Percentiles rank a stretch among this genome's conserved stretches.
These are phyloP conservation scores for Miichthys miiuy DNA, from an alignment of 2,797 vertebrate genomes.

Conservation along the genomic window DNA sequence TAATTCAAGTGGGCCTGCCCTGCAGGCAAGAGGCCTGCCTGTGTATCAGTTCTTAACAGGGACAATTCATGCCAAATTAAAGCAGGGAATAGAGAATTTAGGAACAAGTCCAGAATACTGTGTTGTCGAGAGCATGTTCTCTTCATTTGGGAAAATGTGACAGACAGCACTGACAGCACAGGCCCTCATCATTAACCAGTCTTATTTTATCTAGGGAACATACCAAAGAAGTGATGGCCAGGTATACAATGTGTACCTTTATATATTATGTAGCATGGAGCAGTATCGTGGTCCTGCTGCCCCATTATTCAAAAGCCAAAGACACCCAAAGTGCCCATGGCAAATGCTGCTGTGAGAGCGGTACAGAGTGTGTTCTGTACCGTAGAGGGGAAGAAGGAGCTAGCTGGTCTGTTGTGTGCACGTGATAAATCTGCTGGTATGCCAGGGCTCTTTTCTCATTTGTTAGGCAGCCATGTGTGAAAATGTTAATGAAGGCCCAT, in stretches of 20 bases:
- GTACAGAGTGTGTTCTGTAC: conserved; percentile 66
- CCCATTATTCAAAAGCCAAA: conserved; percentile 71
- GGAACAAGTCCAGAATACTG: conserved; percentile 55
- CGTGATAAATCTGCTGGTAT: conserved; percentile 88
- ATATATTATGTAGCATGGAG: conserved; percentile 60
- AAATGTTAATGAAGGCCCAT: conserved; percentile 99
- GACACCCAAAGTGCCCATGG: conserved; percentile 69
- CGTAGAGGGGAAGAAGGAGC: conserved; percentile 68
- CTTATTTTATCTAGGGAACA: conserved; percentile 34
- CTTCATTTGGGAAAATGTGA: conserved; percentile 60
- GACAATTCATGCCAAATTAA: conserved; percentile 78
- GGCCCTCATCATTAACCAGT: conserved; percentile 42
- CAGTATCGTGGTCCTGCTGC: conserved; percentile 51
- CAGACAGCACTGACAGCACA: conserved; percentile 42
- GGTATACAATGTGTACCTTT: conserved; percentile 57
- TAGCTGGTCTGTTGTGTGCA: conserved; percentile 77
- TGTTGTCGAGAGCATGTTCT: conserved; percentile 42
- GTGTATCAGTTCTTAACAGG: conserved; percentile 75
- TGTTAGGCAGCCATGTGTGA: conserved; percentile 96
- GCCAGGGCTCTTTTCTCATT: conserved; percentile 94
- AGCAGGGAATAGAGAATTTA: conserved; percentile 65
- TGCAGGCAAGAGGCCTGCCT: conserved; percentile 73
- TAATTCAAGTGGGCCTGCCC: conserved; percentile 82
- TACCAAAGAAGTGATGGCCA: conserved; percentile 41
- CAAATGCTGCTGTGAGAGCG: conserved; percentile 65